Evolutionary conservation across 1,140 invertebrate genomes (phyloP), one percentile per base, ranked within the genome.

Genomic region (Brachionus manjavacas): DNA sequence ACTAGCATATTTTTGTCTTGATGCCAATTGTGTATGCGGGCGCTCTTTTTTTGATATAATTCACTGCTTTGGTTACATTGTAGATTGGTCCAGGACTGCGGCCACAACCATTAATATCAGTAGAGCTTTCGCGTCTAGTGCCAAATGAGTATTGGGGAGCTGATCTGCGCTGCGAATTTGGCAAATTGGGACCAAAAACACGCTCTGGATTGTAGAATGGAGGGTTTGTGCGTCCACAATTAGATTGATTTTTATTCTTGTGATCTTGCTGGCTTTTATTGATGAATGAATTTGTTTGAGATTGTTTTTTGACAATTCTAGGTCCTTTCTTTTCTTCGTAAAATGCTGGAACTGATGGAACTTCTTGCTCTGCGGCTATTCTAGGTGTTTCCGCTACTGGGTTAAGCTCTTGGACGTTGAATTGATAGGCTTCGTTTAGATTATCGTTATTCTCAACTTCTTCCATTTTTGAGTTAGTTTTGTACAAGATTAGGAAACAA

Each of bases 21-120:
- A 76, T 4, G 28, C 72, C 72, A 4, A 76, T 76, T 11, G 72
- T 49, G 14, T 43, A 76, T 49, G 72, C 72, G n/a, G 72, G 72
- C 20, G 72, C 16, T 76, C 72, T 76, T 76, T 76, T 76, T 76
- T 76, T 76, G 2, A 76, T 35, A 25, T 49, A 76, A 49, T 76
- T 76, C 3, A 49, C n/a, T 49, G 41, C 72, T 76, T 76, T 49
- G 2, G 20, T 46, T 31, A 76, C 41, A 76, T 76, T 46, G 49
- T 76, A 76, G 23, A 76, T 76, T 9, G 72, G 72, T 9, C 72
- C 72, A 12, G 72, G 72, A 23, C 72, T 76, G 9, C 43, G 41
- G 3, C 20, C 72, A 49, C 4, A 25, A 8, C 20, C 20, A 23
- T 76, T 76, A 25, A 14, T 11, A 9, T 76, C 31, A 14, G 39